These are phyloP conservation scores for Leucozona laternaria DNA, from an alignment of 2,888 invertebrate genomes.

Conservation along the genomic window DNA sequence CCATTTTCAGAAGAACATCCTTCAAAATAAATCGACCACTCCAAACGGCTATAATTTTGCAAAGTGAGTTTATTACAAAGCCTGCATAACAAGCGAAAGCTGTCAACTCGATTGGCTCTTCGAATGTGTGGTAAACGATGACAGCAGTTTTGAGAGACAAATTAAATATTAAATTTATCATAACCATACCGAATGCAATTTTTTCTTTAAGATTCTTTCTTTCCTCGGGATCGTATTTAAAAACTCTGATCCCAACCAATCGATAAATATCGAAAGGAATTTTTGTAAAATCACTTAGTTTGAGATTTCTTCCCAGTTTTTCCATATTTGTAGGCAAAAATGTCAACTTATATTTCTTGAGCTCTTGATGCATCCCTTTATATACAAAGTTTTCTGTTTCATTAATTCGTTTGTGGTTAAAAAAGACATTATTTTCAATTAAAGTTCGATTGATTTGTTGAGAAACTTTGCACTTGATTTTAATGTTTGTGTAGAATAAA, in stretches of 20 bases:
- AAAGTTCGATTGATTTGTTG: constrained; percentile 17
- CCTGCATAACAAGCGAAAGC: constrained; percentile 48
- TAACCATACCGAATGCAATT: neutral
- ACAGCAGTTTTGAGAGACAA: neutral
- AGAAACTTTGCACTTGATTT: constrained; percentile 17
- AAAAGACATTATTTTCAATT: constrained; percentile 1
- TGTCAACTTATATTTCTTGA: neutral
- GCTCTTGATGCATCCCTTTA: neutral
- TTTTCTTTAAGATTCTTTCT: neutral
- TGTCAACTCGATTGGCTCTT: constrained; percentile 39
- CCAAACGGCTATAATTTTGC: constrained; percentile 53
- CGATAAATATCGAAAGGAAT: constrained; percentile 41
- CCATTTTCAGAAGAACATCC: constrained; percentile 54
- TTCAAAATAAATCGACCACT: constrained; percentile 48
- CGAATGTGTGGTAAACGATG: constrained; percentile 8
- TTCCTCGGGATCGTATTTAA: constrained; percentile 31
- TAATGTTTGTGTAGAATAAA: neutral
- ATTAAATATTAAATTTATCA: neutral
- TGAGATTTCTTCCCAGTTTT: neutral
- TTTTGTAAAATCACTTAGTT: constrained; percentile 58
- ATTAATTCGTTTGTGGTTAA: constrained; percentile 5
- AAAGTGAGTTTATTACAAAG: constrained; percentile 42
- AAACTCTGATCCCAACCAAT: constrained; percentile 45
- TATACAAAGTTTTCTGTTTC: neutral
- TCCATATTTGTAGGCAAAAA: constrained; percentile 26